phyloP scores from a whole-genome alignment of 2,113 vertebrate genomes.

The Microcebus murinus region DNA sequence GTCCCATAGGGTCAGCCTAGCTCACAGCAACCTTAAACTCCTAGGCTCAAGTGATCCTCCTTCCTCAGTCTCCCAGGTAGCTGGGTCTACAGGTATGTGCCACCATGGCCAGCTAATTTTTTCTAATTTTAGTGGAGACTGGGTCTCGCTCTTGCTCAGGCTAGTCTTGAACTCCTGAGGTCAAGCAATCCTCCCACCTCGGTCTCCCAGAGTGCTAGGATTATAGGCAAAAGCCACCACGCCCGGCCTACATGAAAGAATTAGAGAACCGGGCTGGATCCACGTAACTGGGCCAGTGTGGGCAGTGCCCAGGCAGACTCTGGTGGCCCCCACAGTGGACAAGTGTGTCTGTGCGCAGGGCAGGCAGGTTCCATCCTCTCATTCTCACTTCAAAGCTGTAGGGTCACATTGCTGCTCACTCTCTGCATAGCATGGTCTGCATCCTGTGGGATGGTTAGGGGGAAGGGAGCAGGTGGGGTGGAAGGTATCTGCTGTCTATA shows the following conservation, averaged over 20 bases:
- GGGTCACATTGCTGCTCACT: constrained; percentile 80
- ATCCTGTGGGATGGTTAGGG: constrained; percentile 48
- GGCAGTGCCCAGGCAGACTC: constrained; percentile 86
- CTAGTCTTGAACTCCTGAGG: too few species aligned
- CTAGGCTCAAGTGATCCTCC: too few species aligned
- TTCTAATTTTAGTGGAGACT: too few species aligned
- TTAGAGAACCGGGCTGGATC: constrained; percentile 95
- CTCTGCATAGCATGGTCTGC: constrained; percentile 84
- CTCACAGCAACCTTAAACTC: too few species aligned
- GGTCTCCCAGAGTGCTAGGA: too few species aligned
- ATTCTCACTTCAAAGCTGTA: constrained; percentile 85
- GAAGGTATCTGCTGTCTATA: constrained; percentile 80
- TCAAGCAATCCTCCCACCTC: too few species aligned
- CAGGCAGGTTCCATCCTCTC: constrained; percentile 84
- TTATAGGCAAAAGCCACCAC: too few species aligned
- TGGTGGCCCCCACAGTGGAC: constrained; percentile 83
- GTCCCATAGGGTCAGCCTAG: too few species aligned
- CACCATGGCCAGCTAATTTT: too few species aligned
- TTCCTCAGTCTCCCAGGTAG: too few species aligned
- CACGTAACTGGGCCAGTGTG: constrained; percentile 86
- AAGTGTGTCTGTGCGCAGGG: constrained; percentile 80
- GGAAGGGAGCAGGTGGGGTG: constrained; percentile 63
- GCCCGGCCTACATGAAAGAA: constrained; percentile 90
- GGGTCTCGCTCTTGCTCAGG: too few species aligned
- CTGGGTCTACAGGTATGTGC: too few species aligned